Conservation (phyloP, 2,113 vertebrate genomes). For the Solenodon paradoxus region DNA sequence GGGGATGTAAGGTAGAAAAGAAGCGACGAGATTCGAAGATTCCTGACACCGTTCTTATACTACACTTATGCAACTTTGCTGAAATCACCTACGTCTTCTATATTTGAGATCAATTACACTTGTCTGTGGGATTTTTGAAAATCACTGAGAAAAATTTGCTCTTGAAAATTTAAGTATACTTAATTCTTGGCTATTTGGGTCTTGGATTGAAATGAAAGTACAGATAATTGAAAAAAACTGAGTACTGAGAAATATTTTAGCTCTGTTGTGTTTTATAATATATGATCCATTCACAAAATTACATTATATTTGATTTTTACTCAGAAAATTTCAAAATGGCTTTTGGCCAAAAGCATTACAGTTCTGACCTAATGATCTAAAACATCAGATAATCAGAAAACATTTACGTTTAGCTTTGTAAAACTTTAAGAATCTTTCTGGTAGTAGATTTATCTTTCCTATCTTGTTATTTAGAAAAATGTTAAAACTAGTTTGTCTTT, state of each 20-base stretch:
- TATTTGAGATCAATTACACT: neutral
- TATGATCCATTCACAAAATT: slow-evolving; percentile 25
- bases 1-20: neutral
- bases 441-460: slow-evolving; percentile 35
- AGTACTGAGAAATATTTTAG: slow-evolving; percentile 33
- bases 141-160: neutral
- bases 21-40: neutral
- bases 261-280: slow-evolving; percentile 12
- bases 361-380: slow-evolving; percentile 37
- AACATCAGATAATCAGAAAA: slow-evolving; percentile 39
- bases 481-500: slow-evolving; percentile 56
- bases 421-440: slow-evolving; percentile 35
- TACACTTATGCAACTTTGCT: neutral
- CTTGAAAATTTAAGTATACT: neutral
- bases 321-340: slow-evolving; percentile 40
- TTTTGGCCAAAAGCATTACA: slow-evolving; percentile 38
- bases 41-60: neutral
- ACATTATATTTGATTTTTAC: slow-evolving; percentile 44
- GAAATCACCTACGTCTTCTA: neutral
- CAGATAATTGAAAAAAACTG: neutral
- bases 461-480: slow-evolving; percentile 52
- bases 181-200: neutral
- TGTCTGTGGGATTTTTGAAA: neutral
- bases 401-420: slow-evolving; percentile 34
- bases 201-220: slow-evolving; percentile 7